These are phyloP conservation scores for Phoeniculus purpureus DNA, from an alignment of 2,797 vertebrate genomes.

Conservation along the genomic window DNA sequence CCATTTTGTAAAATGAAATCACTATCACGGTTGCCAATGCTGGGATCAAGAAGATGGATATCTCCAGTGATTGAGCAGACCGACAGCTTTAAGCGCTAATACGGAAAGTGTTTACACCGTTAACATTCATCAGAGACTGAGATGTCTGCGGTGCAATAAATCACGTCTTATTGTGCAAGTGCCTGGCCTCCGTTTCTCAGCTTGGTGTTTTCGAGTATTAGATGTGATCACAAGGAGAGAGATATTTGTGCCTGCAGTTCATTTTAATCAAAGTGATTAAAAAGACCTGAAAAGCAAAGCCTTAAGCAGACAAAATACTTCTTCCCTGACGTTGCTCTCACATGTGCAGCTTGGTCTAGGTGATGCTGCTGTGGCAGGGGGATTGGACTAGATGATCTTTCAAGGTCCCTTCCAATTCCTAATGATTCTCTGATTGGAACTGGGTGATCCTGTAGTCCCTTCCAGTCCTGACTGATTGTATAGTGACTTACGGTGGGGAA, in stretches of 20 bases:
- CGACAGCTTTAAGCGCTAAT: slow-evolving; percentile 23
- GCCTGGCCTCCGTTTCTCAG: slow-evolving; percentile 3
- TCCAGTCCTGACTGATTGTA: too few species aligned
- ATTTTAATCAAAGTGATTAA: neutral
- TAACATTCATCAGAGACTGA: slow-evolving; percentile 30
- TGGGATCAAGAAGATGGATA: neutral
- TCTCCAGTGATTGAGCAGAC: neutral
- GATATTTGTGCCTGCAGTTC: neutral
- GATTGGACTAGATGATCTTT: too few species aligned
- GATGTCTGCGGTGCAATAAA: slow-evolving; percentile 22
- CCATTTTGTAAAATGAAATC: neutral
- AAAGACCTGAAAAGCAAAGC: neutral
- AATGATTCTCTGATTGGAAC: too few species aligned
- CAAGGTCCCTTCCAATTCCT: too few species aligned
- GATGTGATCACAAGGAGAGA: neutral
- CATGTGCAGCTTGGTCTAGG: too few species aligned
- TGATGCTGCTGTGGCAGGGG: too few species aligned
- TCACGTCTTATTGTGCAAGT: neutral
- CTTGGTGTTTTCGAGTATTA: neutral
- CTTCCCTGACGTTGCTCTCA: neutral
- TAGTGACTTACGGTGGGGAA: too few species aligned
- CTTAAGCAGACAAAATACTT: neutral
- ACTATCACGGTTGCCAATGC: neutral
- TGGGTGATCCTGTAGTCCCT: too few species aligned
- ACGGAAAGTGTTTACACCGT: slow-evolving; percentile 21